These are phyloP conservation scores for Cotesia vestalis DNA, from an alignment of 1,140 invertebrate genomes.

Conservation along the genomic window DNA sequence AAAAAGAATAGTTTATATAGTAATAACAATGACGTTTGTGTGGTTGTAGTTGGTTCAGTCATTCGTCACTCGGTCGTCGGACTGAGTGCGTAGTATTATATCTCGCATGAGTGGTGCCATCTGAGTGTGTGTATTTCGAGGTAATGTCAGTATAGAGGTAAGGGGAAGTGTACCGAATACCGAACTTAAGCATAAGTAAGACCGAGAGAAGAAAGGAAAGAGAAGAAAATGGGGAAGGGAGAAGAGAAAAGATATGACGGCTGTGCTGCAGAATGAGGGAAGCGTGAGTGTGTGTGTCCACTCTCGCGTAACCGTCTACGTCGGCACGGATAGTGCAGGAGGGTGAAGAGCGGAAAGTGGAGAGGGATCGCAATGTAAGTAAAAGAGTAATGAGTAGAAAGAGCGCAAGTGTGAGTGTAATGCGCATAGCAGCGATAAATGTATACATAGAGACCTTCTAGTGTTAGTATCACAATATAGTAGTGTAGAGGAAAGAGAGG, in stretches of 20 bases:
- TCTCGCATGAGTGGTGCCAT: constrained; percentile 14
- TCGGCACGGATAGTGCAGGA: neutral
- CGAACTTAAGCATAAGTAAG: neutral
- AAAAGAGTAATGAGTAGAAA: no score
- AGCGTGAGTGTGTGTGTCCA: constrained; percentile 17
- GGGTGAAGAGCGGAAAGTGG: neutral
- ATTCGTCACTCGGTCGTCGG: constrained; percentile 44
- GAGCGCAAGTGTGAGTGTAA: no score
- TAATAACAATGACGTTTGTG: constrained; percentile 40
- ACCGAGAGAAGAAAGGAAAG: neutral
- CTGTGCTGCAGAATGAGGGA: neutral
- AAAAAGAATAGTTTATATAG: constrained; percentile 8
- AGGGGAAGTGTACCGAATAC: neutral
- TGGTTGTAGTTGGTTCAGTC: constrained; percentile 45
- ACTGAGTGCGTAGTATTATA: constrained; percentile 27
- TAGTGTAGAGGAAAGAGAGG: constrained; percentile 3
- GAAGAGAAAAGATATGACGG: neutral
- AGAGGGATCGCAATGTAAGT: constrained; percentile 18
- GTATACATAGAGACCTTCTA: neutral
- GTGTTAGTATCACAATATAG: neutral
- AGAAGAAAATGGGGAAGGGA: neutral
- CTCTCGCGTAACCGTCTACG: constrained; percentile 21
- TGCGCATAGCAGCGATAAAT: no score
- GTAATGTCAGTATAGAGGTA: neutral
- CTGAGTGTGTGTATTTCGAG: constrained; percentile 5